phyloP scores from a whole-genome alignment of 1,140 invertebrate species.

The Heliconius nattereri region DNA sequence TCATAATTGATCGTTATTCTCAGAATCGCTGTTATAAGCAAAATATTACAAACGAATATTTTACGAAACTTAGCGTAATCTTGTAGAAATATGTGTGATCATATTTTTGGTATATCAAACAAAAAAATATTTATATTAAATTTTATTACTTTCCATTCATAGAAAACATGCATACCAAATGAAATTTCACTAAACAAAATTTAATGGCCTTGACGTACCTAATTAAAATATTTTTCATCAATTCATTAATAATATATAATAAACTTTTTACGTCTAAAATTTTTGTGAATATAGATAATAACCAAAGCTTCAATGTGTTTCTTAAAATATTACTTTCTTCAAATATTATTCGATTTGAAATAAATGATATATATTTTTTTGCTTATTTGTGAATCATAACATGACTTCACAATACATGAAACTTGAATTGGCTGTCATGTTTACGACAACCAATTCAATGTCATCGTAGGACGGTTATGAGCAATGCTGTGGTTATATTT shows the following conservation, averaged over 20 bases:
- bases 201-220: no score
- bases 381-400: constrained; percentile 47
- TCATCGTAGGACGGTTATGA: constrained; percentile 1
- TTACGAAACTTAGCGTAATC: constrained; percentile 9
- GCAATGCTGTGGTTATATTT: neutral
- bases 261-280: no score
- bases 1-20: constrained; percentile 66
- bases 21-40: constrained; percentile 55
- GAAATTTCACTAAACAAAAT: no score
- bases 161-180: neutral
- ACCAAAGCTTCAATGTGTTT: no score
- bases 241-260: no score
- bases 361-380: constrained; percentile 15
- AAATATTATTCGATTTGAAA: neutral
- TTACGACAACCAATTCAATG: constrained; percentile 13
- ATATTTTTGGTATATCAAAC: no score
- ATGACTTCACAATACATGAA: constrained; percentile 48
- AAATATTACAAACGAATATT: constrained; percentile 48
- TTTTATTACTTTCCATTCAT: neutral
- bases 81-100: no score
- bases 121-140: no score
- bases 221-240: no score
- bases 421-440: neutral
- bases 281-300: no score
- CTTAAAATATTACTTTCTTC: no score